A percentile compares a stretch with the other conserved stretches of the same genome.
phyloP scores from a whole-genome alignment of 2,113 vertebrate genomes.

The Ondatra zibethicus region DNA sequence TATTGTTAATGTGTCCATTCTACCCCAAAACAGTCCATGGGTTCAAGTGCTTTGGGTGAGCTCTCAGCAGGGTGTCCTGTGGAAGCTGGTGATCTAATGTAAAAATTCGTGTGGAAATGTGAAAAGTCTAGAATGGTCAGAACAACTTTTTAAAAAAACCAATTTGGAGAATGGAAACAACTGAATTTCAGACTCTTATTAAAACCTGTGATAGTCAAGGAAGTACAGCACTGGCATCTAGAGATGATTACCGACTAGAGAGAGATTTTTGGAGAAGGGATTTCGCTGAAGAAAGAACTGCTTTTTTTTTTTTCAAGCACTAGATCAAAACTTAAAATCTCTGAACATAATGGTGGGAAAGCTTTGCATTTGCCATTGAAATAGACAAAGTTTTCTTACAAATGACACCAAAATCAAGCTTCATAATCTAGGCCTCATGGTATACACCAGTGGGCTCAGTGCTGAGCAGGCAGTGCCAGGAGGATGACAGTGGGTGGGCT shows the following conservation, averaged over 20 bases:
- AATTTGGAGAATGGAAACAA: not conserved
- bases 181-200: not conserved
- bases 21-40: not conserved
- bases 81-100: not conserved
- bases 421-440: too few species aligned
- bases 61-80: not conserved
- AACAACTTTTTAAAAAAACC: not conserved
- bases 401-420: not conserved
- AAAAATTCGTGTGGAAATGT: not conserved
- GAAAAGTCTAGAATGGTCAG: not conserved
- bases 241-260: not conserved
- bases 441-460: too few species aligned
- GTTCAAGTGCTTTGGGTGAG: too few species aligned
- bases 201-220: not conserved
- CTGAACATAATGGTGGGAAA: not conserved
- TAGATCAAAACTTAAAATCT: not conserved
- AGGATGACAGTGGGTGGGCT: not conserved
- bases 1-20: not conserved
- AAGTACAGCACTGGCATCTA: not conserved
- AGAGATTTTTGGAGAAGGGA: not conserved
- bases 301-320: not conserved
- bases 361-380: not conserved
- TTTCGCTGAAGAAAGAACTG: not conserved
- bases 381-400: constrained; percentile 14
- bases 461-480: not conserved